Conservation (phyloP, 2,888 invertebrate genomes). For the Timema podura region DNA sequence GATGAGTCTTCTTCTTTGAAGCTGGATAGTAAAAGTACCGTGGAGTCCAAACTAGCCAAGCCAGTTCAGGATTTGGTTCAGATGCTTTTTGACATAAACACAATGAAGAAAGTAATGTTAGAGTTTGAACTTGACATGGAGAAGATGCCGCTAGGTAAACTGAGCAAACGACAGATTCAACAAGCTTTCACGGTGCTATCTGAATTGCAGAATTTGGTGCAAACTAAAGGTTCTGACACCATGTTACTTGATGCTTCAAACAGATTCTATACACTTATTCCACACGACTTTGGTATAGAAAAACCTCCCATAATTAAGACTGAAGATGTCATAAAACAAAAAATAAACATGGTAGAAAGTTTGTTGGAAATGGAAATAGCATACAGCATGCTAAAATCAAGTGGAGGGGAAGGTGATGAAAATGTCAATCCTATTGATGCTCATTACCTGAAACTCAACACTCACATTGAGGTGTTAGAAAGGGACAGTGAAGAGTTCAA, state of each 20-base stretch:
- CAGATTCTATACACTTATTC: constrained; percentile 91
- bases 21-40: no score
- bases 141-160: constrained; percentile 97
- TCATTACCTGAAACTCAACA: constrained; percentile 84
- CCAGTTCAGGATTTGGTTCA: constrained; percentile 79
- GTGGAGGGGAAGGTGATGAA: constrained; percentile 43
- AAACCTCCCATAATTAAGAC: constrained; percentile 78
- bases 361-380: constrained; percentile 94
- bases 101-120: constrained; percentile 88
- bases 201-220: constrained; percentile 59
- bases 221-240: constrained; percentile 45
- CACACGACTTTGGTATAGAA: constrained; percentile 87
- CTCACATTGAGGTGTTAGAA: constrained; percentile 70
- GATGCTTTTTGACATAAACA: constrained; percentile 84
- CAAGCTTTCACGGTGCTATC: constrained; percentile 77
- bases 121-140: constrained; percentile 97
- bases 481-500: constrained; percentile 65
- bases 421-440: constrained; percentile 64
- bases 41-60: constrained; percentile 54
- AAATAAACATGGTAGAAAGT: constrained; percentile 85
- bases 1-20: no score
- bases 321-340: constrained; percentile 67
- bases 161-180: constrained; percentile 86
- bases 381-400: constrained; percentile 70
- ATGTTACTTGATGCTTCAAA: constrained; percentile 83